Evolutionary conservation across 2,797 vertebrate species (phyloP).

Genomic region (Lycodopsis pacificus): DNA sequence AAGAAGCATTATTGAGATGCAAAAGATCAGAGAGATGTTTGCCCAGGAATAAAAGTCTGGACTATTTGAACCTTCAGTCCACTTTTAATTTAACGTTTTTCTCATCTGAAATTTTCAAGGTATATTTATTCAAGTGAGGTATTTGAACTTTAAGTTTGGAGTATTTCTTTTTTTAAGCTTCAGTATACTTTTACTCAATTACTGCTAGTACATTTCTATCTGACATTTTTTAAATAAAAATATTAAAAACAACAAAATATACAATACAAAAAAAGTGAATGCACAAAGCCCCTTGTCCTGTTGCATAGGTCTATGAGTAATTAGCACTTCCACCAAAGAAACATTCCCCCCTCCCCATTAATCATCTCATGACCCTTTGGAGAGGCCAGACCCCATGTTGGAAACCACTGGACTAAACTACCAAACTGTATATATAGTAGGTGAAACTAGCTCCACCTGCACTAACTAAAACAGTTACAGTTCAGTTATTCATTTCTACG

Average conservation of each 20-base stretch:
- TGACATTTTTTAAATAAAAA: neutral
- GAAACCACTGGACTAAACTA: neutral
- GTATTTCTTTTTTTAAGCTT: neutral
- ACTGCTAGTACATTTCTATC: neutral
- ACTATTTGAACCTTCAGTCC: neutral
- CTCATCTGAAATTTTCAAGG: neutral
- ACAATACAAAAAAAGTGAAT: neutral
- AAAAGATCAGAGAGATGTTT: constrained; percentile 20
- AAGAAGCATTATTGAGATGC: constrained; percentile 25
- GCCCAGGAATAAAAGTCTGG: neutral
- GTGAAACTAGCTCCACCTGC: neutral
- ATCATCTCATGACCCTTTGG: constrained; percentile 11
- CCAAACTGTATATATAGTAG: neutral
- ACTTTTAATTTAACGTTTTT: neutral
- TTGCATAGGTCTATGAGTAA: neutral
- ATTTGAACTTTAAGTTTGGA: neutral
- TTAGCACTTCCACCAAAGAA: neutral
- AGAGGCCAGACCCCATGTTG: neutral
- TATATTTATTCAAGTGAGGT: neutral
- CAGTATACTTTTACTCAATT: neutral
- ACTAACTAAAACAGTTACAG: neutral
- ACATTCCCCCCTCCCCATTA: constrained; percentile 10
- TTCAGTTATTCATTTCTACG: neutral
- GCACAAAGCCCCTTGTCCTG: neutral
- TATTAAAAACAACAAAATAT: neutral